Base-by-base conservation (phyloP, 2,888 invertebrate genomes). In the Andrena haemorrhoa region DNA sequence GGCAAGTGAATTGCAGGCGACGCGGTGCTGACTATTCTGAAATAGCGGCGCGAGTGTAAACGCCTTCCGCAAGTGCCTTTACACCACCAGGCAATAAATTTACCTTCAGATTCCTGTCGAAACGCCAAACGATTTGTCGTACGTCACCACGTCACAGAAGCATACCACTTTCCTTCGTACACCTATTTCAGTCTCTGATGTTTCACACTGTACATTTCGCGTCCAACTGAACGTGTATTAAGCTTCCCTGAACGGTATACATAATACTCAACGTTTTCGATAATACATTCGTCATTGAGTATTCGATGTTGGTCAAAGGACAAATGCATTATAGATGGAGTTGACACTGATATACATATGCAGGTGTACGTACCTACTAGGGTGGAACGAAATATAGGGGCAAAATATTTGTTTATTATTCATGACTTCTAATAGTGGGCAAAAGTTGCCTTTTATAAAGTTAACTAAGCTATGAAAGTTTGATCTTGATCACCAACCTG, bases 51-150 rank as follows among this genome's bases (percentile, higher is more conserved):
- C 56, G 23, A 49, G 73, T 82, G 77, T 72, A 74, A 77, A 84
- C 77, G 66, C 69, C 69, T 77, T 66, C 64, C 20, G 69, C 61
- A 71, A 79, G 68, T 76, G 70, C 85, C 86, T 86, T 87, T 84
- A 85, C 86, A 85, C 83, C 73, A 64, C 61, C 74, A 65, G 73
- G 82, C 86, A 77, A 91, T 91, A 91, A 91, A 91, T 91, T 88
- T 86, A 89, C 84, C 85, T 85, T 87, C 83, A 82, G 84, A 86
- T 86, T 87, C 86, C 87, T 86, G 84, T 84, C 83, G 88, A 89
- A 87, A 85, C 78, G 86, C 85, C 85, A 86, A 89, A 89, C 91
- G 88, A 91, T 91, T 92, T 91, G 91, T 92, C 89, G 90, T 83
- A 82, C 87, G 91, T 90, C 91, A 89, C 87, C 75, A 68, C 65